Base-by-base conservation (phyloP, 2,797 vertebrate species). In the Antennarius maculatus region DNA sequence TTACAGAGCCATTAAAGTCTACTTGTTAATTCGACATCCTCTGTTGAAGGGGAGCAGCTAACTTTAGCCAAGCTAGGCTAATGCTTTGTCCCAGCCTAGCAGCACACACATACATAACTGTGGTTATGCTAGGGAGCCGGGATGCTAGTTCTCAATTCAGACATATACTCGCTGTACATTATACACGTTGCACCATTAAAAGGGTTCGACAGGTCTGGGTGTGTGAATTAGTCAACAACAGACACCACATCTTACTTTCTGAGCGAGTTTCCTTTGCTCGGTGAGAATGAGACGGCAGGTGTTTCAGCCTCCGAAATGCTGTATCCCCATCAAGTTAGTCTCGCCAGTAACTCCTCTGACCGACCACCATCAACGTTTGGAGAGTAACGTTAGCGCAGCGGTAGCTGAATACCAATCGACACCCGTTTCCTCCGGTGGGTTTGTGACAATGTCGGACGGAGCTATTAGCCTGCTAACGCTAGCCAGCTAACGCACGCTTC, bases 21-120 rank as follows among this genome's bases (percentile, higher is more conserved):
- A 42, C 37, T 17, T 6, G 16, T 52, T 46, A 45, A 70, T 49
- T 61, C 69, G 28, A 81, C 61, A 64, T 51, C 73, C 75, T 71
- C 62, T 66, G 67, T 6, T 79, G 74, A 85, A 82, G 80, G 76
- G 76, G 82, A 65, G 50, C 43, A 39, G 87, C 87, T 88, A 85
- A 80, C 73, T 77, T 77, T 80, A 84, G 87, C 85, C 49, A 29
- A 48, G 81, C 88, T 85, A 83, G 54, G 86, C 80, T 90, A 91
- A 80, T 41, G 86, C 89, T 90, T 88, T 90, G 88, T 89, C 81
- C 84, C 66, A 37, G 41, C 69, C 56, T 1, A 61, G 63, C 73
- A 55, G 46, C 15, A 29, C 55, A 39, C 41, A 27, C 9, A 8
- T 10, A 10, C 8, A 57, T 34, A 50, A n/a, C 9, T 29, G 29